Evolutionary conservation across 2,797 vertebrate genomes (phyloP).

Genomic region (Malacoctenus gilli): DNA sequence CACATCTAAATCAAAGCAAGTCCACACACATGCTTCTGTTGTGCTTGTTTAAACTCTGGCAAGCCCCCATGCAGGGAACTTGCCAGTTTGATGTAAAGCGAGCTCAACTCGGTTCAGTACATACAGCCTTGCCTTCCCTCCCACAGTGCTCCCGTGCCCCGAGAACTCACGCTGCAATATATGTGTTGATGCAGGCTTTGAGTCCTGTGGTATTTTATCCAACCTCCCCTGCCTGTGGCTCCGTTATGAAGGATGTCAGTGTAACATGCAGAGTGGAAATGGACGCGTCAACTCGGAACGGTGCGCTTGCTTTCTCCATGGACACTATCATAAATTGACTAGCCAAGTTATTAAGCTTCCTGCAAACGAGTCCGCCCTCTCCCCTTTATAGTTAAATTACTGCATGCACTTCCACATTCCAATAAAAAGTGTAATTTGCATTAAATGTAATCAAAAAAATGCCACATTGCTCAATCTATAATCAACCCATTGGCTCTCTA

Average conservation of each 20-base stretch:
- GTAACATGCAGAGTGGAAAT: conserved; percentile 71
- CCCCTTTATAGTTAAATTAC: background rate
- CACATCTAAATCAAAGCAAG: conserved; percentile 24
- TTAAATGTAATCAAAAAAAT: background rate
- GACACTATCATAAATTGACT: conserved; percentile 38
- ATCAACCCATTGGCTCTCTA: conserved; percentile 16
- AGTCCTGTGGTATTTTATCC: conserved; percentile 62
- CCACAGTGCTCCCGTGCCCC: conserved; percentile 62
- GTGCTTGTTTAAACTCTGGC: conserved; percentile 19
- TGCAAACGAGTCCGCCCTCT: background rate
- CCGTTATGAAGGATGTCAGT: conserved; percentile 78
- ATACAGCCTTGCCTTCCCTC: conserved; percentile 9
- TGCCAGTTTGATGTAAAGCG: conserved; percentile 26
- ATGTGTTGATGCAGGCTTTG: conserved; percentile 67
- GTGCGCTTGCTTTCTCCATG: conserved; percentile 45
- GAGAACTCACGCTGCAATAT: conserved; percentile 74
- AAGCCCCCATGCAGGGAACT: conserved; percentile 10
- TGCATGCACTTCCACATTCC: background rate
- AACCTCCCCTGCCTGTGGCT: conserved; percentile 53
- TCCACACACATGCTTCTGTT: conserved; percentile 24
- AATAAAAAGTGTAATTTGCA: background rate
- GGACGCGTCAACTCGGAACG: conserved; percentile 66
- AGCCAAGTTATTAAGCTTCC: background rate
- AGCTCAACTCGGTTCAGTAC: conserved; percentile 16
- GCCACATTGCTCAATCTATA: background rate